Conservation (phyloP, 2,113 vertebrate genomes). For the Furnarius figulus region DNA sequence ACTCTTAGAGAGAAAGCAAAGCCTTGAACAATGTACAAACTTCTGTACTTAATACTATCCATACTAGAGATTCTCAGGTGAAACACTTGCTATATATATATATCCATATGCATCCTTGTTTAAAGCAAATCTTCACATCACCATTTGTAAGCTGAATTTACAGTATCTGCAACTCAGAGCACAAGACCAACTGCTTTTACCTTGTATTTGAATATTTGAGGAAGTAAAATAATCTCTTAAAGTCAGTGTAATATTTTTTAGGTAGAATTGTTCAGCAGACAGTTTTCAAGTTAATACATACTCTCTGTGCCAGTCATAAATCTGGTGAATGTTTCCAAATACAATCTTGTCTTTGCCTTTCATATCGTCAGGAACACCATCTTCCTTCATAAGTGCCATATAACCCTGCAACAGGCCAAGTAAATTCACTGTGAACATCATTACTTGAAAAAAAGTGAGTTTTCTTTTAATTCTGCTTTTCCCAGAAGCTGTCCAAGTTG, state of each 20-base stretch:
- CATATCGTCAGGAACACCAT: constrained; percentile 96
- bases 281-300: constrained; percentile 71
- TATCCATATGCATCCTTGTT: neutral
- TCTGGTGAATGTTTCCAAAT: constrained; percentile 98
- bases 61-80: neutral
- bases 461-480: neutral
- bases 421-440: neutral
- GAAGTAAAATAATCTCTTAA: neutral
- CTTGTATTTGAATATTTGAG: neutral
- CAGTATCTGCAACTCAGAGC: neutral
- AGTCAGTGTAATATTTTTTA: neutral
- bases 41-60: neutral
- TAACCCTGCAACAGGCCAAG: constrained; percentile 84
- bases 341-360: constrained; percentile 99
- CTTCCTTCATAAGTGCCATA: constrained; percentile 96
- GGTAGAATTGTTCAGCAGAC: neutral
- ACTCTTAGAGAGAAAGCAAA: neutral
- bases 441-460: neutral
- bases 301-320: constrained; percentile 99
- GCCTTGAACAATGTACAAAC: neutral
- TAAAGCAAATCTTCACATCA: neutral
- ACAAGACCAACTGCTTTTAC: neutral
- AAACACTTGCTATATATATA: neutral
- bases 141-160: neutral
- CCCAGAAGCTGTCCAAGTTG: neutral